Evolutionary conservation across 2,888 invertebrate genomes (phyloP).

Genomic region (Nysson spinosus): DNA sequence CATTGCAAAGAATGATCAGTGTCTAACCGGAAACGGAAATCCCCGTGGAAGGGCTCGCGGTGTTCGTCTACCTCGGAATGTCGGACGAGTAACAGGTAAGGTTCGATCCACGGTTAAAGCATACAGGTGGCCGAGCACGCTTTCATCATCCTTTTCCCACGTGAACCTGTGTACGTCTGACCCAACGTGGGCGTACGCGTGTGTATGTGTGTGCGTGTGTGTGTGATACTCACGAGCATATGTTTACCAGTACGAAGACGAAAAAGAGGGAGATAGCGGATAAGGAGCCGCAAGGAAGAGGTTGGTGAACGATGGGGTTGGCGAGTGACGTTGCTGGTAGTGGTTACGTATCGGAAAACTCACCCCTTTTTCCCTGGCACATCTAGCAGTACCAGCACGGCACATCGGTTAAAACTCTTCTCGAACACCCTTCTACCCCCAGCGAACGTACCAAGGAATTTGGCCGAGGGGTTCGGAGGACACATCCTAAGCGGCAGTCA

Average conservation of each 20-base stretch:
- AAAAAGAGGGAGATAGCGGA: constrained; percentile 33
- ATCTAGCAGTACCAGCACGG: constrained; percentile 22
- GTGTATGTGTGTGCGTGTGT: constrained; percentile 22
- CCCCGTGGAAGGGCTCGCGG: constrained; percentile 55
- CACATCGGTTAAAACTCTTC: constrained; percentile 13
- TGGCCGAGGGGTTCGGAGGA: constrained; percentile 34
- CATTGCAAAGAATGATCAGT: no score
- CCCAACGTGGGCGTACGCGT: constrained; percentile 30
- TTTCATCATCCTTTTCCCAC: constrained; percentile 54
- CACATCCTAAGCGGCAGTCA: constrained; percentile 17
- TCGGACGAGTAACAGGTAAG: constrained; percentile 76
- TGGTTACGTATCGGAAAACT: constrained; percentile 56
- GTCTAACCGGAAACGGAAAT: constrained; percentile 67
- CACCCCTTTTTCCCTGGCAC: constrained; percentile 37
- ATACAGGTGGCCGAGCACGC: constrained; percentile 76
- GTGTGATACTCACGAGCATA: constrained; percentile 45
- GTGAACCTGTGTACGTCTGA: constrained; percentile 34
- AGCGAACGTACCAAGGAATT: constrained; percentile 36
- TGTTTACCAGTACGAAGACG: constrained; percentile 65
- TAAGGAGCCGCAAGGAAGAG: constrained; percentile 42
- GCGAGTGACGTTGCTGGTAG: constrained; percentile 28
- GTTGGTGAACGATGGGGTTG: constrained; percentile 32
- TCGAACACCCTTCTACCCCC: constrained; percentile 32
- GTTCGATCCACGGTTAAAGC: constrained; percentile 75
- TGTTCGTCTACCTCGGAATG: constrained; percentile 55